phyloP scores from a whole-genome alignment of 1,140 invertebrate genomes.

The Philopotamus ludificatus region DNA sequence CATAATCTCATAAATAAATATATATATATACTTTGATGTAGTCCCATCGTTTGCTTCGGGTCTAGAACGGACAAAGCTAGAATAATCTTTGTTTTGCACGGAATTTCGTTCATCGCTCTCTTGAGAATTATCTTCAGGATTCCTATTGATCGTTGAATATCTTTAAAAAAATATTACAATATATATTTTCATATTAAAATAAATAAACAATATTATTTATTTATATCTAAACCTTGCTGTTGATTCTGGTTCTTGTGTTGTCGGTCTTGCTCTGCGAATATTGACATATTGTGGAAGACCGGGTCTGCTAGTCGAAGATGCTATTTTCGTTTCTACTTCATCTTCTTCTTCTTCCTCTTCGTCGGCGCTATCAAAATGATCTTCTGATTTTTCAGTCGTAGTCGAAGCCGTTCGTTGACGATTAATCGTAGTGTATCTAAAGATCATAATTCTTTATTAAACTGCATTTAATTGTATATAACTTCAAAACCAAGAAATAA shows the following conservation, averaged over 20 bases:
- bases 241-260: constrained; percentile 47
- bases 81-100: constrained; percentile 39
- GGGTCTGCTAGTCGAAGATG: constrained; percentile 45
- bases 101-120: constrained; percentile 39
- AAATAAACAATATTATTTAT: constrained; percentile 10
- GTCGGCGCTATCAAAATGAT: constrained; percentile 46
- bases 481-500: constrained; percentile 15
- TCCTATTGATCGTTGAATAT: constrained; percentile 30
- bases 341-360: constrained; percentile 46
- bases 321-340: constrained; percentile 40
- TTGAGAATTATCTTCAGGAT: constrained; percentile 41
- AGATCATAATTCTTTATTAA: too few relatives aligned
- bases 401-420: constrained; percentile 47
- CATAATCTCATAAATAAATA: constrained; percentile 41
- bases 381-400: constrained; percentile 39
- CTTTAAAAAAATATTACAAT: constrained; percentile 27
- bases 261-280: constrained; percentile 61
- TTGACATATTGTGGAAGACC: constrained; percentile 64
- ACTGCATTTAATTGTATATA: background rate
- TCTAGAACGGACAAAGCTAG: constrained; percentile 23
- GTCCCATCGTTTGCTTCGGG: constrained; percentile 28
- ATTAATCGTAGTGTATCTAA: constrained; percentile 59
- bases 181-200: constrained; percentile 3
- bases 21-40: constrained; percentile 42
- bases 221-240: constrained; percentile 8